Base-by-base conservation (phyloP, 2,888 invertebrate species). In the Cheilosia scutellata region DNA sequence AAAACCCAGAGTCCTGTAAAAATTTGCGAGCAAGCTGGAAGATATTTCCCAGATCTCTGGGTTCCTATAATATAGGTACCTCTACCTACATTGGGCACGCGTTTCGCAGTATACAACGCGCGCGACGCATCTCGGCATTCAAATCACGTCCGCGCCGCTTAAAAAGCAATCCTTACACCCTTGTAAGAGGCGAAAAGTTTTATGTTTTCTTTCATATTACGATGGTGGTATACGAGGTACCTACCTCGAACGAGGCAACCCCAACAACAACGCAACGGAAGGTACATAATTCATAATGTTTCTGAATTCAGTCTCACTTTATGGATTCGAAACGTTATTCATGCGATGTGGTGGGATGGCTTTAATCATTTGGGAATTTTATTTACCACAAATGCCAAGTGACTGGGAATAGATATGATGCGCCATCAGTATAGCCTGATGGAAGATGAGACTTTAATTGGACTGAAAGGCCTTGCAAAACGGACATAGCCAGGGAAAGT, bases 251-350 rank as follows among this genome's bases (percentile, higher is more conserved):
- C 0, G 11, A 5, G 20, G 20, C 13, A 7, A 37, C 11, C 16
- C 25, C 29, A n/a, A 16, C 33, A 29, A 13, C 33, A 71, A 53
- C 55, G n/a, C 27, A 71, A 53, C 55, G n/a, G n/a, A 40, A 13
- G 42, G 55, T 83, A 78, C 72, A 78, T 83, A 79, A 83, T 79
- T 83, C 79, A 79, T 83, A 78, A 79, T 79, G 78, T 79, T 79
- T 68, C 74, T 63, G 60, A 49, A 75, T 66, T 66, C 53, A 44
- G 55, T 47, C 49, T 60, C 49, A 20, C 66, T 66, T 58, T 58
- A 62, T 65, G 74, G 57, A 78, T 78, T 63, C 68, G 44, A 74
- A 83, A 57, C 57, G 74, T 78, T 63, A 44, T 63, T 78, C 74
- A 78, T 68, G 79, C 63, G 58, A 55, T 66, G 37, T 60, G 60